Conservation (phyloP, 1,140 invertebrate species). For the Saccostrea echinata region DNA sequence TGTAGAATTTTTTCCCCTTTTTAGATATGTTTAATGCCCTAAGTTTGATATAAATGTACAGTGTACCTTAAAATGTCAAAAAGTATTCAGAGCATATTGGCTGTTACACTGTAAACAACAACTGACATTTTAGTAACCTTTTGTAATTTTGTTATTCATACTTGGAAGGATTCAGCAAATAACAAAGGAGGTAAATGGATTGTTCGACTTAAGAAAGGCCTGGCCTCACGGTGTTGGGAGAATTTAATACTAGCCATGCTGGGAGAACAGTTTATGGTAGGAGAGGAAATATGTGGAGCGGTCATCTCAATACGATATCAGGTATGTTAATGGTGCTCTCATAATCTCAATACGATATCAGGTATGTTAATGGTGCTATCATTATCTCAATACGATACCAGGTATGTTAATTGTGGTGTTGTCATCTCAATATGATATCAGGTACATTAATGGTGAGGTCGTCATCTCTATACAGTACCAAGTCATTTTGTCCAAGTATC, state of each 20-base stretch:
- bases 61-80: too few species aligned
- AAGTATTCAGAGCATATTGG: too few species aligned
- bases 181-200: conserved; percentile 98
- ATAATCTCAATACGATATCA: not conserved
- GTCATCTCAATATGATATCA: not conserved
- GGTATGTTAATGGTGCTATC: too few species aligned
- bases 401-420: not conserved
- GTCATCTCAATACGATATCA: conserved; percentile 96
- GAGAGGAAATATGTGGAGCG: conserved; percentile 98
- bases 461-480: too few species aligned
- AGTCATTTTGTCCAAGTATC: too few species aligned
- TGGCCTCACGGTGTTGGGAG: conserved; percentile 98
- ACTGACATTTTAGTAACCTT: too few species aligned
- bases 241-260: conserved; percentile 97
- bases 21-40: too few species aligned
- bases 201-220: conserved; percentile 94
- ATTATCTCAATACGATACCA: too few species aligned
- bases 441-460: not conserved
- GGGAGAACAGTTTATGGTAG: conserved; percentile 98
- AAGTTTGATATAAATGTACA: too few species aligned
- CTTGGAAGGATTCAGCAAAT: conserved; percentile 92
- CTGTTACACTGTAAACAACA: too few species aligned
- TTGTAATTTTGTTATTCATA: too few species aligned
- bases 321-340: conserved; percentile 81
- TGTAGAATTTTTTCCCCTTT: too few species aligned